Evolutionary conservation across 1,140 invertebrate species (phyloP).

Genomic region (Atta cephalotes): DNA sequence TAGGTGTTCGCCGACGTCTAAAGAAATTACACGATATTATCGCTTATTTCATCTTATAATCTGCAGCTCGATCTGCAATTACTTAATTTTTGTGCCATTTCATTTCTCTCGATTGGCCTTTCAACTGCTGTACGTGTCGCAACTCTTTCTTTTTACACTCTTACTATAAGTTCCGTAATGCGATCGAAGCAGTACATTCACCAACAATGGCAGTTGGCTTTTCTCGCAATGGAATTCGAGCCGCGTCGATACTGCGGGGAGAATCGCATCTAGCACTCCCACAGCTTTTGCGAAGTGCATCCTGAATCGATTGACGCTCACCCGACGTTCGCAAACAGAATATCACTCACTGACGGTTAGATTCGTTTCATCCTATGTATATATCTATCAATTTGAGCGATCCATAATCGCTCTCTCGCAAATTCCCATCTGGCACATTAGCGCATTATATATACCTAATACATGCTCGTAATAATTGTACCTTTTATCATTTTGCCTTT

Average conservation of each 20-base stretch:
- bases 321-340: conserved; percentile 77
- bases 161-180: conserved; percentile 40
- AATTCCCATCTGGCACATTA: conserved; percentile 38
- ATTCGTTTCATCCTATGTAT: conserved; percentile 52
- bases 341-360: conserved; percentile 69
- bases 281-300: conserved; percentile 78
- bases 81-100: conserved; percentile 5
- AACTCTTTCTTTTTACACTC: neutral
- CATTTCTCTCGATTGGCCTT: neutral
- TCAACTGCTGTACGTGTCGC: neutral
- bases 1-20: too few species aligned
- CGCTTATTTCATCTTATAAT: neutral
- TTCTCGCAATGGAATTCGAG: conserved; percentile 73
- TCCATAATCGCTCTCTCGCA: conserved; percentile 38
- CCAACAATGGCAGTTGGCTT: conserved; percentile 71
- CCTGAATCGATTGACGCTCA: conserved; percentile 73
- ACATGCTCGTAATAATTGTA: conserved; percentile 1
- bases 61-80: too few species aligned
- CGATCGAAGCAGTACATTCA: conserved; percentile 49
- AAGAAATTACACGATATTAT: neutral
- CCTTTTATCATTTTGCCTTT: neutral
- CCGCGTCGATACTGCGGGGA: conserved; percentile 44
- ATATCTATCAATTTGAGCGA: conserved; percentile 58
- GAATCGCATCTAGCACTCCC: conserved; percentile 67
- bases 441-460: neutral